Conservation (phyloP, 2,888 invertebrate species). For the Parasteatoda lunata region DNA sequence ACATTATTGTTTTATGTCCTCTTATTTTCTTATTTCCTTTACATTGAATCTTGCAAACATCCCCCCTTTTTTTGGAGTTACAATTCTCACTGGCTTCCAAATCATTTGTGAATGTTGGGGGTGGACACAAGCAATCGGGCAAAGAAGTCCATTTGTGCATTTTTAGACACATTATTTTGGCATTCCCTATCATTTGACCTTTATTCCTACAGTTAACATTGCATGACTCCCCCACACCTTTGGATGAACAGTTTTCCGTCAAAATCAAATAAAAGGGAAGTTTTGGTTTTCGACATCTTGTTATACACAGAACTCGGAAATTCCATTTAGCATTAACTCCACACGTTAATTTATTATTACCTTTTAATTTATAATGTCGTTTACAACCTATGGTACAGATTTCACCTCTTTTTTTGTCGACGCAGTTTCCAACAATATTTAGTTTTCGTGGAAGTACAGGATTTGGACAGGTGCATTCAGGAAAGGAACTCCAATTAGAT, state of each 20-base stretch:
- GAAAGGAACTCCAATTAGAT: conserved; percentile 2
- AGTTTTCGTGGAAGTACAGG: background rate
- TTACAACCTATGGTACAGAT: background rate
- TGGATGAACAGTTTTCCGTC: too few relatives aligned
- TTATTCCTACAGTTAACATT: too few relatives aligned
- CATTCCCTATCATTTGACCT: too few relatives aligned
- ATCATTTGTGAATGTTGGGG: background rate
- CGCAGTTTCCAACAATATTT: conserved; percentile 5
- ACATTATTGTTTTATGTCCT: background rate
- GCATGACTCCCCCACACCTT: too few relatives aligned
- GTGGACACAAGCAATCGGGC: background rate
- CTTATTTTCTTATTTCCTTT: too few relatives aligned
- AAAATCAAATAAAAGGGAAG: too few relatives aligned
- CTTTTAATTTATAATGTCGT: background rate
- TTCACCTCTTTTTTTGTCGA: background rate
- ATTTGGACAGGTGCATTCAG: conserved; percentile 12
- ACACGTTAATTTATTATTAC: background rate
- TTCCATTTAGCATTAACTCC: background rate
- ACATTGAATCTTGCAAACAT: conserved; percentile 13
- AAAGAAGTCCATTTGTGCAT: too few relatives aligned
- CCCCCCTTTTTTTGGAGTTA: background rate
- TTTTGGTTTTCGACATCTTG: too few relatives aligned
- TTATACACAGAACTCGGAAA: background rate
- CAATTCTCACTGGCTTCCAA: conserved; percentile 16
- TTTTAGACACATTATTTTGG: too few relatives aligned